Evolutionary conservation across 2,113 vertebrate genomes (phyloP).

Genomic region (Prietella phreatophila): DNA sequence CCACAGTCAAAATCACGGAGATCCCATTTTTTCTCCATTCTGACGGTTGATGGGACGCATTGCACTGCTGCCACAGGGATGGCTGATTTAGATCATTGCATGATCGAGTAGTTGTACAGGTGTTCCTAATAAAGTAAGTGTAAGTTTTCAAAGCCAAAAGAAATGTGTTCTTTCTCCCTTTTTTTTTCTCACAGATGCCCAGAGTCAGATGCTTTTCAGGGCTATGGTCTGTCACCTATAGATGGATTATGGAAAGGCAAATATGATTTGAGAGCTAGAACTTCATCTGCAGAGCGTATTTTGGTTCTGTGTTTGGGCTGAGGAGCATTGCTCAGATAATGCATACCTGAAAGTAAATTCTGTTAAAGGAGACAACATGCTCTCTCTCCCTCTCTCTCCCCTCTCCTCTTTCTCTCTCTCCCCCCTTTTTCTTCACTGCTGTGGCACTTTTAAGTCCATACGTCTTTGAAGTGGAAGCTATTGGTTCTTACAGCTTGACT

Average conservation of each 20-base stretch:
- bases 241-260: not conserved
- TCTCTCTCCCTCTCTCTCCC: not conserved
- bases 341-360: not conserved
- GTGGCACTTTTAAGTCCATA: constrained; percentile 54
- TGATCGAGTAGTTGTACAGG: not conserved
- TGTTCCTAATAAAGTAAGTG: not conserved
- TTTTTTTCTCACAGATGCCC: too few species aligned
- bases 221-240: not conserved
- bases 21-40: not conserved
- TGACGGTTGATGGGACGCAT: not conserved
- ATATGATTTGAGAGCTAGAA: not conserved
- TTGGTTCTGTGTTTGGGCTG: not conserved
- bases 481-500: constrained; percentile 54
- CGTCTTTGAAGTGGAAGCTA: constrained; percentile 57
- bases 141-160: not conserved
- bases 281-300: not conserved
- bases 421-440: not conserved
- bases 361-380: not conserved
- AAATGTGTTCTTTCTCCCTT: not conserved
- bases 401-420: not conserved
- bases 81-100: not conserved
- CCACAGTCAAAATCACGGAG: not conserved
- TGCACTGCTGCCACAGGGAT: not conserved
- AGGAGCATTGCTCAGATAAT: not conserved
- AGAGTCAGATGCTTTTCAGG: too few species aligned